Conservation (phyloP, 2,113 vertebrate genomes). For the Podilymbus podiceps region DNA sequence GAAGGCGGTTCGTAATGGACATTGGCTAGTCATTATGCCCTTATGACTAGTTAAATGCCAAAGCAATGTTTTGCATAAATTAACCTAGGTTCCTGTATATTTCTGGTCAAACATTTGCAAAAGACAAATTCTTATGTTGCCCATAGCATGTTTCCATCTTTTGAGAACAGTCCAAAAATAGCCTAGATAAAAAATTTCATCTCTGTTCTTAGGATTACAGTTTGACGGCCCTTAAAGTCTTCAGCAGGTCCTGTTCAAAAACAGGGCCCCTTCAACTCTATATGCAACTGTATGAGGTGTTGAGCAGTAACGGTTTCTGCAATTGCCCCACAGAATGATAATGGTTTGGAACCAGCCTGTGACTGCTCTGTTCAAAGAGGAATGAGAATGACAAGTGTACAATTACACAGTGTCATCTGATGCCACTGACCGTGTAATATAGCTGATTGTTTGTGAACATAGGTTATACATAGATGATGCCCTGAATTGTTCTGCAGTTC, state of each 20-base stretch:
- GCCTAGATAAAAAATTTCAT: background rate
- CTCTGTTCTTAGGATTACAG: background rate
- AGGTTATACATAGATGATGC: background rate
- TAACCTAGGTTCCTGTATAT: background rate
- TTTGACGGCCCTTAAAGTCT: background rate
- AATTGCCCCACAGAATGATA: background rate
- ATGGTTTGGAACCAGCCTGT: background rate
- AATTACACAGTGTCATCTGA: background rate
- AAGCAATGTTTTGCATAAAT: background rate
- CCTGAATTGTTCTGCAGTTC: background rate
- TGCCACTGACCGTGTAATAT: background rate
- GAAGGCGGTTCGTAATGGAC: background rate
- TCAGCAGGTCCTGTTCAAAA: background rate
- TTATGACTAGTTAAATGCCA: background rate
- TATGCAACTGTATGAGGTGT: accelerated
- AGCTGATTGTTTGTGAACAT: background rate
- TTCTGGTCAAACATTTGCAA: background rate
- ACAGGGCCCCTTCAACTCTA: background rate
- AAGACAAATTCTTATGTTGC: background rate
- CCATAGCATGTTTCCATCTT: accelerated
- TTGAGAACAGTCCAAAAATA: background rate
- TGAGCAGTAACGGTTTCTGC: background rate
- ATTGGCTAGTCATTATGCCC: background rate
- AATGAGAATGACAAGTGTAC: background rate
- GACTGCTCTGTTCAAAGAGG: background rate